Base-by-base conservation (phyloP, 2,888 invertebrate genomes). In the Lithophane semibrunnea region DNA sequence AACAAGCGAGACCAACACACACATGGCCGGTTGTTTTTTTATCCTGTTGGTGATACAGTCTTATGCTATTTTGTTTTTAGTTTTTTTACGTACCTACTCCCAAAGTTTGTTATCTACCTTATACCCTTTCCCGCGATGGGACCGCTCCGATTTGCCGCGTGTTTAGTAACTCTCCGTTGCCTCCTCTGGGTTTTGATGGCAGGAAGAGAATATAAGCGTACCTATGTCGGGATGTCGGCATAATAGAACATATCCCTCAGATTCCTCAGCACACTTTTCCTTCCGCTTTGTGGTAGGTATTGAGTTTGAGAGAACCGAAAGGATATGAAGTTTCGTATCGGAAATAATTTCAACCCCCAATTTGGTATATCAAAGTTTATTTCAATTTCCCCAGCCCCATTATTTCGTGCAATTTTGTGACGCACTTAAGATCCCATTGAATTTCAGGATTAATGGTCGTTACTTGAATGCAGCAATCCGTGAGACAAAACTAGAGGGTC, bases 401-500 rank as follows among this genome's bases (percentile, higher is more conserved):
- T 78, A 88, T 76, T 78, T 79, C 73, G 37, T 81, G 65, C 69
- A 80, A 86, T 78, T 83, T 88, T 81, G 81, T 80, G 80, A 82
- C 83, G 69, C 76, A 82, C 75, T 88, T 77, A 85, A 79, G 77
- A 81, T 89, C 83, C 88, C 88, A 90, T 91, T 90, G 90, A 90
- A 91, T 89, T 90, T 88, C 78, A 85, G 83, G 86, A 93, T 92
- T 91, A 92, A 92, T 91, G 88, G 90, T 90, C 92, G 88, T 92
- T 91, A 92, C 89, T 88, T 87, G 88, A 91, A 90, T 89, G 90
- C 91, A 90, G 91, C 89, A 91, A 91, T 92, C 90, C 88, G 85
- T 87, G 90, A 93, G 92, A 92, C 93, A 93, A 93, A 93, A 92
- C 92, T 91, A 89, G 91, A 91, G 90, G 91, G 92, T 92, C 91